Percentiles rank a stretch among this genome's conserved stretches.
Conservation (phyloP, 2,113 vertebrate genomes). For the Petromus typicus region DNA sequence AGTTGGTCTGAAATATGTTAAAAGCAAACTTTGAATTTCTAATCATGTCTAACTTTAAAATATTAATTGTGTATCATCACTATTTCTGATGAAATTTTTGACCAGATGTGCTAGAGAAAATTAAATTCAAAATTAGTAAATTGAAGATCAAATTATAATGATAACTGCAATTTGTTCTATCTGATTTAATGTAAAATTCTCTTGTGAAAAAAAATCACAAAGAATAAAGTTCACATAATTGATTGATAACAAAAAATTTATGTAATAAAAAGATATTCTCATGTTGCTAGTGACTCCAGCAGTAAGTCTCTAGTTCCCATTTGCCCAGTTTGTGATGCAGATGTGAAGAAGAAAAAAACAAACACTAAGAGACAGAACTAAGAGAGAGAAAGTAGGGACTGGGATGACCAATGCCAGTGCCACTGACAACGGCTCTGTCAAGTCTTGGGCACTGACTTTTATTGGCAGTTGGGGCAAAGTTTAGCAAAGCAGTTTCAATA, state of each 20-base stretch:
- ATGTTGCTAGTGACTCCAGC: too few species aligned
- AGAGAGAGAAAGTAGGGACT: too few species aligned
- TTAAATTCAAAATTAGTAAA: constrained; percentile 63
- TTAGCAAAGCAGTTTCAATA: too few species aligned
- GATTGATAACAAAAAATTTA: neutral
- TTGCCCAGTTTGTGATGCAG: too few species aligned
- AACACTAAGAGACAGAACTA: too few species aligned
- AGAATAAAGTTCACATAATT: constrained; percentile 33
- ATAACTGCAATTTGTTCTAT: constrained; percentile 74
- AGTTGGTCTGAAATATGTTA: neutral
- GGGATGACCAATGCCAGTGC: too few species aligned
- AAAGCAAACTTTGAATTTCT: neutral
- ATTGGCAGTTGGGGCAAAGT: too few species aligned
- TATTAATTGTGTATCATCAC: constrained; percentile 28
- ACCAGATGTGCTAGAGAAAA: constrained; percentile 19
- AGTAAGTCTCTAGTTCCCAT: too few species aligned
- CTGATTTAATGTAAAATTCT: constrained; percentile 58
- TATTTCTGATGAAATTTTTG: constrained; percentile 68
- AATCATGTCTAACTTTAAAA: neutral
- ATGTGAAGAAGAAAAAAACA: too few species aligned
- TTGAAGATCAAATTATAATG: constrained; percentile 65
- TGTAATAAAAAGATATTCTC: neutral
- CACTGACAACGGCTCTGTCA: too few species aligned
- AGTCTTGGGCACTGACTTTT: too few species aligned
- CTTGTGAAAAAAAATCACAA: constrained; percentile 67